Base-by-base conservation (phyloP, 2,797 vertebrate genomes). In the Morus bassanus region DNA sequence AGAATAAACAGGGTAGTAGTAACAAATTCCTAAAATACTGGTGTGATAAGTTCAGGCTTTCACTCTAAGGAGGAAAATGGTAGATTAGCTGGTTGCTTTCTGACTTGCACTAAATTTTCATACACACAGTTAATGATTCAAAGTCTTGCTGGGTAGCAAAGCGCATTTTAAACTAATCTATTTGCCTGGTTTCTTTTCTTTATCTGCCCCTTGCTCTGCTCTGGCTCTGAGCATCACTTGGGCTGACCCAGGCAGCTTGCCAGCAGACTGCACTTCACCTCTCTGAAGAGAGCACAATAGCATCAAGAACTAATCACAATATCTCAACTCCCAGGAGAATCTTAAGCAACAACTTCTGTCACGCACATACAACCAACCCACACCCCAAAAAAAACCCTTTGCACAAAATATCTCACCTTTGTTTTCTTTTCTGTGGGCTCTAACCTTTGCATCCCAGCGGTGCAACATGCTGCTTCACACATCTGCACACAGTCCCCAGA, bases 371-470 rank as follows among this genome's bases (percentile, higher is more conserved):
- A 53, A 4, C 7, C 31, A 83, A 73, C 13, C 2, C 10, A 33
- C 1, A 1, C 2, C 7, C 0, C 1, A 28, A 64, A 64, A 60
- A 41, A 0, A 18, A 17, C 0, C 33, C 28, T 33, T 69, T 41
- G 35, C 16, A 69, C 37, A 61, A 85, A 86, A 60, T 37, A 83
- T 48, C 84, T 65, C 9, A 4, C 18, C 31, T 45, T 48, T 23
- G 12, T 28, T 56, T 85, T 73, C 21, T 65, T 48, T 74, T 43
- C 22, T 39, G 14, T 63, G 16, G 21, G 12, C 21, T 48, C 31
- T 53, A 25, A 39, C 6, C 25, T 77, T 45, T 84, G n/a, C 51
- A 67, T 41, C 18, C 37, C 28, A 28, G 17, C 0, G 18, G 45
- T 45, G 41, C 50, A 59, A 61, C 0, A 0, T 7, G 28, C 15